Evolutionary conservation across 2,888 invertebrate species (phyloP), one percentile per base, ranked within the genome.

Genomic region (Sclerodermus sp.): DNA sequence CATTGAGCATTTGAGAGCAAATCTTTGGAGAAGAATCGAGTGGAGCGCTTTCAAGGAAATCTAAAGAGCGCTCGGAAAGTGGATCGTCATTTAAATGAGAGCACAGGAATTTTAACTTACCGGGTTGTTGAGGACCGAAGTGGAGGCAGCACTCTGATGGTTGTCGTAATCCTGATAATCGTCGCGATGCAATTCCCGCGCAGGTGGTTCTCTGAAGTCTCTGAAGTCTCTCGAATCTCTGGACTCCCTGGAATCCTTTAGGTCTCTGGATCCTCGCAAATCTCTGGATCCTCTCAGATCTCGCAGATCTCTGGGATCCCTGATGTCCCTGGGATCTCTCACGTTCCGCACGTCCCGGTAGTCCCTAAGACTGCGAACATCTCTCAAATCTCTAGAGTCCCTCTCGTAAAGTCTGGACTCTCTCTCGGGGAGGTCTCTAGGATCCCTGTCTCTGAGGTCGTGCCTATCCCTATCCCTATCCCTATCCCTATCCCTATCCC

Each of bases 371-470:
- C 49, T 53, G 49, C 45, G 51, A 17, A 32, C 36, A 12, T 12
- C 30, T 14, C 74, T 76, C 75, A 68, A 79, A 79, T 66, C 77
- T 77, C 76, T 74, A 77, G 79, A 80, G 79, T 76, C 79, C 79
- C 79, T 78, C 36, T 29, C 29, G 23, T 5, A 23, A 8, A 8
- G 8, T 23, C 23, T 23, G 23, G 23, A n/a, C 18, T 36, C 23
- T 18, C 74, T 76, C 79, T 68, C 78, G 77, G 76, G 74, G 77
- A 79, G 79, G 79, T 77, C 79, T 79, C 79, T 79, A 78, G 80
- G 80, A 78, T 81, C 81, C 80, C 66, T 32, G 46, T 74, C 62
- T 44, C 72, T 69, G 30, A 43, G 46, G 58, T 61, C 63, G 54
- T 62, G 62, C 44, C 51, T 53, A 41, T 67, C 67, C 55, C 72